Base-by-base conservation (phyloP, 2,797 vertebrate species). In the Danio kyathit region DNA sequence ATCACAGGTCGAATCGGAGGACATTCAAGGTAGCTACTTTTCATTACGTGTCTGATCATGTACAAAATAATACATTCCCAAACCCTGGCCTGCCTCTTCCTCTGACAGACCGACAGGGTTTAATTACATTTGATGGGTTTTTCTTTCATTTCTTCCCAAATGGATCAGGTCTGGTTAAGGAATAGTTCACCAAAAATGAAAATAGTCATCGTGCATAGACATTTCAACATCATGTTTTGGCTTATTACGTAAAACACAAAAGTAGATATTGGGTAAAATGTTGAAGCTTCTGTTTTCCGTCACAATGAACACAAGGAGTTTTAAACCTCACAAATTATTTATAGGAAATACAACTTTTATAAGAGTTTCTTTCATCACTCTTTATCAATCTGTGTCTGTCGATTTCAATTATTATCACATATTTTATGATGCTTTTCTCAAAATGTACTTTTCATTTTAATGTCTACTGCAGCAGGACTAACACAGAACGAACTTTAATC, bases 31-130 rank as follows among this genome's bases (percentile, higher is more conserved):
- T 44, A 71, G 60, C 70, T 74, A 85, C 88, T 90, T 86, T 76
- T 88, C 86, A 88, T 87, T 86, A 84, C 38, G 60, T 61, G 9
- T 89, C 91, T 91, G 91, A 92, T 83, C 92, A 91, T 91, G 91
- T 92, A 93, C 91, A 94, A 90, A 94, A 94, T 90, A 90, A 93
- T 93, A 94, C 94, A 94, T 94, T 94, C 92, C 92, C 90, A 91
- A 82, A 83, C 91, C 90, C 90, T 87, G 82, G 88, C 86, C 89
- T 85, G 82, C 87, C 86, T 86, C 88, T 84, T 82, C 40, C 78
- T 79, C 79, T 14, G 67, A 6, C 81, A 86, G 88, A 91, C 85
- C 4, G 49, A 5, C 29, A 89, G 91, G 90, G 88, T 86, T 89
- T 83, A 60, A 84, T 90, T 89, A 90, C 85, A 89, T 92, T 88